Evolutionary conservation across 1,140 invertebrate genomes (phyloP).

Genomic region (Stegodyphus dumicola): DNA sequence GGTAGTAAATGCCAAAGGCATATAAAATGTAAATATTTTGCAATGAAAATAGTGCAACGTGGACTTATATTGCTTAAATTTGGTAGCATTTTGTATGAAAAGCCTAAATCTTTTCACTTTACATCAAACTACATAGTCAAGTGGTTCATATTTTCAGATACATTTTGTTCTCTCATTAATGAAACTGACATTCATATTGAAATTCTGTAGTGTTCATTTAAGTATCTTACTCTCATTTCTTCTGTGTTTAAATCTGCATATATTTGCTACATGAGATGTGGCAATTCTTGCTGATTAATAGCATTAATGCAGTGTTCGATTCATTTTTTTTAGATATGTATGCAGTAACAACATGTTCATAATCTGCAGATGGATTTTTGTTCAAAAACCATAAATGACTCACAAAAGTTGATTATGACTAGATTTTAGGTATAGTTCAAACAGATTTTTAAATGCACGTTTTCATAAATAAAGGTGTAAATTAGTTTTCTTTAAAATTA

Average conservation of each 20-base stretch:
- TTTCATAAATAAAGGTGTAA: too few species aligned
- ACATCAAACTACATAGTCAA: slow-evolving; percentile 26
- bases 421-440: too few species aligned
- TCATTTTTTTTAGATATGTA: too few species aligned
- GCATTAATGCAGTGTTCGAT: too few species aligned
- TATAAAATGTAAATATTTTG: slow-evolving; percentile 41
- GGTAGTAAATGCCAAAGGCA: slow-evolving; percentile 26
- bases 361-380: too few species aligned
- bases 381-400: too few species aligned
- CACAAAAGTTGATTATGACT: too few species aligned
- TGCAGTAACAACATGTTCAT: too few species aligned
- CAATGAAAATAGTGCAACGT: background rate
- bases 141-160: slow-evolving; percentile 19
- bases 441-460: too few species aligned
- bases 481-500: too few species aligned
- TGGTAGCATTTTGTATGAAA: slow-evolving; percentile 24
- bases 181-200: background rate
- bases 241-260: background rate
- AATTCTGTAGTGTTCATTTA: background rate
- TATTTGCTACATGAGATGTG: too few species aligned
- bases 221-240: background rate
- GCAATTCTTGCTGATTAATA: too few species aligned
- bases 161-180: slow-evolving; percentile 16
- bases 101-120: background rate
- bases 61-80: slow-evolving; percentile 13